Evolutionary conservation across 2,888 invertebrate species (phyloP), one percentile per base, ranked within the genome.

Genomic region (Scaptomyza reducta): DNA sequence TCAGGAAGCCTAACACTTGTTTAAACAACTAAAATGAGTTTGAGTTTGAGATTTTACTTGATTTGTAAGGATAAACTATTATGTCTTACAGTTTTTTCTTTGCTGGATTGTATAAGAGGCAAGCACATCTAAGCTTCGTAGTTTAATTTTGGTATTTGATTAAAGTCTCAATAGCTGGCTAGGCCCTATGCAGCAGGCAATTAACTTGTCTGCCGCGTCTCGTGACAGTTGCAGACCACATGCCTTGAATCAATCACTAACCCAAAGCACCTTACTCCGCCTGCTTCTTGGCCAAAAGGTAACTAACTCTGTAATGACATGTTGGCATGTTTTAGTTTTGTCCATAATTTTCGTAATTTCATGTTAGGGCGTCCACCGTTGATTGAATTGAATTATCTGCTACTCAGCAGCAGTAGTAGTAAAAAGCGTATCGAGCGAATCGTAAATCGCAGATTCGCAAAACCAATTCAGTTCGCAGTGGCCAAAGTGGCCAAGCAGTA

Each of bases 361-460:
- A 80, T 72, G 74, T 87, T 83, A 77, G 87, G 79, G 85, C 74
- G 85, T 74, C 70, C 72, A 58, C 76, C 61, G 84, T 86, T 85
- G 84, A 88, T 84, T 83, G 88, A 86, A 88, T 82, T 53, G 67
- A 84, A 83, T 77, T 63, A 74, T 53, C 63, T 57, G 68, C 59
- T 67, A 70, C 47, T 76, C 67, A 33, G 33, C n/a, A 22, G n/a
- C 35, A 35, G 60, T 3, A 10, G 10, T 2, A 31, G 56, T 58
- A 45, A 51, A 22, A 57, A 50, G 16, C 14, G 14, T 27, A 35
- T 35, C 38, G 14, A 38, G 22, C 31, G 16, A 16, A 14, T 40
- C 40, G 40, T 40, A 16, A 40, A 18, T 13, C 33, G 4, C 6
- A 22, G 25, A 41, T 58, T 25, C 53, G 33, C 18, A 41, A 63